A percentile compares a stretch with the other conserved stretches of the same genome.
Conservation (phyloP, 2,888 invertebrate species). For the Apodemia hepburni region DNA sequence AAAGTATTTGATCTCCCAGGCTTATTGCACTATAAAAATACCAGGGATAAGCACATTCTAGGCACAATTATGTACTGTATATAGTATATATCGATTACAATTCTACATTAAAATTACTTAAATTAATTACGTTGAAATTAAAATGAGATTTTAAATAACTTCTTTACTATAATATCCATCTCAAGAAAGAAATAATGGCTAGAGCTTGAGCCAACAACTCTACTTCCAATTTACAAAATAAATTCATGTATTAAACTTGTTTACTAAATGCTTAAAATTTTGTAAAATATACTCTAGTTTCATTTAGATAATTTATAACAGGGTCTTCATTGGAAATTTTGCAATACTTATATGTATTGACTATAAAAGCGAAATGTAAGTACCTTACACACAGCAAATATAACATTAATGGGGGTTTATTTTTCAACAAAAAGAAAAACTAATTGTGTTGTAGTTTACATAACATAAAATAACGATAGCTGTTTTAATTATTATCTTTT, state of each 20-base stretch:
- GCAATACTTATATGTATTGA: no score
- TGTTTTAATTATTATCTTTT: no score
- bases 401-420: no score
- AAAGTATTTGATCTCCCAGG: conserved; percentile 21
- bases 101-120: conserved; percentile 49
- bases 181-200: conserved; percentile 29
- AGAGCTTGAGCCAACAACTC: conserved; percentile 28
- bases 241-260: conserved; percentile 14
- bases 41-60: conserved; percentile 72
- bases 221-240: conserved; percentile 12
- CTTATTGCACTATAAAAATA: conserved; percentile 75
- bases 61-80: conserved; percentile 76
- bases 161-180: conserved; percentile 23
- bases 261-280: neutral
- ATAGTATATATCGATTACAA: conserved; percentile 63
- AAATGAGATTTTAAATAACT: conserved; percentile 37
- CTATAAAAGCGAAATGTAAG: no score
- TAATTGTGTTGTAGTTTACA: no score
- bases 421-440: no score
- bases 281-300: no score
- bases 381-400: no score
- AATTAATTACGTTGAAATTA: conserved; percentile 49
- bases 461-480: no score
- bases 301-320: no score
- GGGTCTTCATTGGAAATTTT: no score